A percentile compares a stretch with the other conserved stretches of the same genome.
phyloP scores from a whole-genome alignment of 92 coral and sea anemone genomes.

The Phenganax marumi region DNA sequence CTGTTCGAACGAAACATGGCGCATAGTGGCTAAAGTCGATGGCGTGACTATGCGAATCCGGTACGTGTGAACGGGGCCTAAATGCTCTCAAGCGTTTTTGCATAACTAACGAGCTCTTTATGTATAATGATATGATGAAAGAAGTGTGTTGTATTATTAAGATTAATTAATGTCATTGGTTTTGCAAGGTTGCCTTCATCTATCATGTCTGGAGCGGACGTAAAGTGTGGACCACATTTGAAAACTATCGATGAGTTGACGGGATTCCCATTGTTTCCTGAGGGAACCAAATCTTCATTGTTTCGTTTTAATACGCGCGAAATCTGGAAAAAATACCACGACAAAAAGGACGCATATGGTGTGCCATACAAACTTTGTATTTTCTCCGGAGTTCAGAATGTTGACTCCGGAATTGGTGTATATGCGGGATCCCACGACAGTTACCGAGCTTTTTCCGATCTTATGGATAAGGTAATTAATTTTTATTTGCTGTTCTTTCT shows the following conservation, averaged over 20 bases:
- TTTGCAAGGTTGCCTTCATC: not conserved
- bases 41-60: too few species aligned
- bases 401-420: slow-evolving; percentile 15
- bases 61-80: too few species aligned
- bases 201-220: not conserved
- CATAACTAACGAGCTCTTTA: too few species aligned
- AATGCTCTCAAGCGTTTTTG: too few species aligned
- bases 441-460: slow-evolving; percentile 22
- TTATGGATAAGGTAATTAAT: slow-evolving; percentile 4
- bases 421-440: slow-evolving; percentile 20
- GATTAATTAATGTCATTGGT: not conserved
- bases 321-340: slow-evolving; percentile 23
- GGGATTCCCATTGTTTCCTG: slow-evolving; percentile 4
- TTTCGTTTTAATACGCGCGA: slow-evolving; percentile 16
- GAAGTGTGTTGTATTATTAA: not conserved
- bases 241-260: slow-evolving; percentile 19
- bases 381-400: slow-evolving; percentile 17
- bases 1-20: too few species aligned
- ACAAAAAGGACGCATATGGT: slow-evolving; percentile 17
- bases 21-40: too few species aligned
- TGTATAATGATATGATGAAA: too few species aligned
- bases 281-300: not conserved
- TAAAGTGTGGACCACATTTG: slow-evolving; percentile 1
- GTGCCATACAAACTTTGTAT: slow-evolving; percentile 11
- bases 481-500: too few species aligned